A percentile compares a stretch with the other conserved stretches of the same genome.
Evolutionary conservation across 2,113 vertebrate species (phyloP).

Genomic region (mouse (Mus musculus)): GRCm39 chr9:33536501-33537000

Average conservation of each 20-base stretch:
- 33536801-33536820: background rate
- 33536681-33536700: background rate
- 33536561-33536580: background rate
- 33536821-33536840: background rate
- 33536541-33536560: background rate
- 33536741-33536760: background rate
- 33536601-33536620: background rate
- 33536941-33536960: background rate
- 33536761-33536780: background rate
- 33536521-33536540: background rate
- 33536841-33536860: no score
- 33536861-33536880: background rate
- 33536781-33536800: background rate
- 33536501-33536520: background rate
- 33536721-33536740: background rate
- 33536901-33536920: background rate
- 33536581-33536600: background rate
- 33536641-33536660: background rate
- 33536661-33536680: background rate
- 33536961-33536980: background rate
- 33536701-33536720: no score
- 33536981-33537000: background rate
- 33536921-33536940: background rate
- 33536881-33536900: background rate
- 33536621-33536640: background rate